These are phyloP conservation scores for Cynopterus sphinx DNA, from an alignment of 2,797 vertebrate genomes.

Conservation along the genomic window DNA sequence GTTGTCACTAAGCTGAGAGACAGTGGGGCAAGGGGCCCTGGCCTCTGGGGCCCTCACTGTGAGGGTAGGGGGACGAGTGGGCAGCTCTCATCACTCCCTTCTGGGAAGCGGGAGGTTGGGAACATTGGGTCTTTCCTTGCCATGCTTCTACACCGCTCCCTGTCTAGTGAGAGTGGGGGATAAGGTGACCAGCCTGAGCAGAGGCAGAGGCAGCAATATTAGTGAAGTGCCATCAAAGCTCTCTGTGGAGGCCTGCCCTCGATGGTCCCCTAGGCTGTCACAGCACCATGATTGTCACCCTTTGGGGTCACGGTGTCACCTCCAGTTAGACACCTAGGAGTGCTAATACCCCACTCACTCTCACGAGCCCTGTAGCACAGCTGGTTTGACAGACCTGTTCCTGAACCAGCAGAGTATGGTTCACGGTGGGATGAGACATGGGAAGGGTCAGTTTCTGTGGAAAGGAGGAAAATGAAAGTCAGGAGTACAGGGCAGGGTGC, in stretches of 20 bases:
- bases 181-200: not conserved
- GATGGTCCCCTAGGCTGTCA: not conserved
- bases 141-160: not conserved
- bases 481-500: not conserved
- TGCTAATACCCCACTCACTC: not conserved
- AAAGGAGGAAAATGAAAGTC: not conserved
- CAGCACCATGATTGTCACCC: not conserved
- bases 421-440: not conserved
- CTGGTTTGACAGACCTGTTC: not conserved
- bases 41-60: not conserved
- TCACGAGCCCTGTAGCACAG: not conserved
- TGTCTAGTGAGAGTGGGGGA: not conserved
- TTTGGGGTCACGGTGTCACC: not conserved
- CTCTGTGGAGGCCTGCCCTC: not conserved
- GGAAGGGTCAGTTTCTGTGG: not conserved
- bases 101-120: not conserved
- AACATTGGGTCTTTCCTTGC: not conserved
- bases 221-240: no score
- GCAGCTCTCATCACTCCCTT: not conserved
- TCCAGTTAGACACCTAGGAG: not conserved
- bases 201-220: not conserved
- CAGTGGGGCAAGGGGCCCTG: not conserved
- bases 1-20: not conserved
- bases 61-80: no score
- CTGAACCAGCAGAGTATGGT: not conserved